Evolutionary conservation across 92 coral and sea anemone genomes (phyloP).

Genomic region (Bergia sp.): DNA sequence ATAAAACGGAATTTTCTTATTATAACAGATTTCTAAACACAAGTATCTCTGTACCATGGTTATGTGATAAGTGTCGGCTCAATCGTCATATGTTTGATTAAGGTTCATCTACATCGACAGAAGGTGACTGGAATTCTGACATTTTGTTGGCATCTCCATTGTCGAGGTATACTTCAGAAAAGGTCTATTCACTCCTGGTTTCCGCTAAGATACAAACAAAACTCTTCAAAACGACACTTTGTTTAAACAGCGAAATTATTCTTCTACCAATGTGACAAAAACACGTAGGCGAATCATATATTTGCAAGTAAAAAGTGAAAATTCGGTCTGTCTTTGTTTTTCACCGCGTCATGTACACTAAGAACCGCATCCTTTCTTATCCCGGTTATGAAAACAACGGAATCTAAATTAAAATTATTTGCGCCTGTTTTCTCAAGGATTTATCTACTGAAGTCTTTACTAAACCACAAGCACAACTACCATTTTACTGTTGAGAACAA

Average conservation of each 20-base stretch:
- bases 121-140: not conserved
- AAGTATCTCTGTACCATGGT: not conserved
- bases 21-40: not conserved
- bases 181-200: not conserved
- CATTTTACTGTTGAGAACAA: not conserved
- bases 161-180: constrained; percentile 5
- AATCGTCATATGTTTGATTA: not conserved
- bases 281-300: not conserved
- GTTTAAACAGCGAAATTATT: constrained; percentile 12
- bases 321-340: not conserved
- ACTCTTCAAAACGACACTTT: not conserved
- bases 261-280: not conserved
- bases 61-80: not conserved
- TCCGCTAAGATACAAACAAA: constrained; percentile 26
- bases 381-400: not conserved
- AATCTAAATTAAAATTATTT: not conserved
- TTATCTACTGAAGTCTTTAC: not conserved
- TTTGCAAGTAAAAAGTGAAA: not conserved
- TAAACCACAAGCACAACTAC: not conserved
- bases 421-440: constrained; percentile 19
- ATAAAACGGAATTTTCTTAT: not conserved
- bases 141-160: constrained; percentile 1
- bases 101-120: not conserved
- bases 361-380: not conserved
- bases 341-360: not conserved